Base-by-base conservation (phyloP, 2,888 invertebrate species). In the Taenaris catops region DNA sequence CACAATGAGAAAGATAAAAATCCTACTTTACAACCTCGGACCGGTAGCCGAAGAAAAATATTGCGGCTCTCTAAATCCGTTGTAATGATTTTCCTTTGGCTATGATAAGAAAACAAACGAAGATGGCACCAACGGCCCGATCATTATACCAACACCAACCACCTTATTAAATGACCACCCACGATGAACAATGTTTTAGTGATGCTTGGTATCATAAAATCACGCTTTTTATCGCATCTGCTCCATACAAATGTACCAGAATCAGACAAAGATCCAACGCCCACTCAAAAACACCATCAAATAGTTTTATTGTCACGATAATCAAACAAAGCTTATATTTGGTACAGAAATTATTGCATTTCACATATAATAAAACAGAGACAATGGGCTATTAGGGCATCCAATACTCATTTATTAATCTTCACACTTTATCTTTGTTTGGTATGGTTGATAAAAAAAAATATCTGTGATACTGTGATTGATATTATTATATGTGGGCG, bases 161-260 rank as follows among this genome's bases (percentile, higher is more conserved):
- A 32, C 10, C 32, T 38, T 35, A 36, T 33, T 60, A 60, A 58
- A 63, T 63, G 81, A 56, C 84, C 83, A 84, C 83, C 84, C 83
- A 84, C 73, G 81, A 68, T 58, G 83, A 71, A 80, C 78, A 81
- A 73, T 79, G 78, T 75, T 68, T 70, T 61, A 59, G 60, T 69
- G 67, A 73, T 67, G 62, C 55, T 55, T n/a, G 57, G 63, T 80
- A 84, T 83, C 79, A 63, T 81, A 84, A 84, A 83, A 84, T 83
- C 84, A 76, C 51, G 53, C 64, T 72, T 79, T 79, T 81, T 83
- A 81, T 81, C 74, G 63, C 62, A 53, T 57, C 56, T 56, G 55
- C 58, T 62, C 58, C 63, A 59, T 72, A 64, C 60, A 62, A 46
- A 52, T 58, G 57, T 62, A 64, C 63, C 58, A 61, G 60, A 63